A percentile compares a stretch with the other conserved stretches of the same genome.
Conservation (phyloP, 2,888 invertebrate species). For the Limnephilus marmoratus region DNA sequence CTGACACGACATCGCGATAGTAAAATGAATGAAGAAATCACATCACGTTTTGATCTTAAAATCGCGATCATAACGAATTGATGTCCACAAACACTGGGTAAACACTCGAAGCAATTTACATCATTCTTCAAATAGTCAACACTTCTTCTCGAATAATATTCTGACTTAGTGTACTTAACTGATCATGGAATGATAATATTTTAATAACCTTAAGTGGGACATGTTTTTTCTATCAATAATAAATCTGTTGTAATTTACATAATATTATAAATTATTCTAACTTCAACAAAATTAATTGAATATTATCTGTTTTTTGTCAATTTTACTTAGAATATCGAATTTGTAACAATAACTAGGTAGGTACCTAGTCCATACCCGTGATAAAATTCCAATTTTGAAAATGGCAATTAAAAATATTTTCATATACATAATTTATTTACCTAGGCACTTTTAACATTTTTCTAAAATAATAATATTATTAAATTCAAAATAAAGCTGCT, state of each 20-base stretch:
- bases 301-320: background rate
- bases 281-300: background rate
- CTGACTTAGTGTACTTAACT: conserved; percentile 38
- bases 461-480: no score
- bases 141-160: conserved; percentile 46
- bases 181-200: conserved; percentile 13
- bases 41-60: conserved; percentile 42
- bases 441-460: no score
- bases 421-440: no score
- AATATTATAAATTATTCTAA: background rate
- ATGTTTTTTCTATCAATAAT: background rate
- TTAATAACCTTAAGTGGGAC: background rate
- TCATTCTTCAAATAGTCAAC: conserved; percentile 43
- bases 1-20: background rate
- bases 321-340: background rate
- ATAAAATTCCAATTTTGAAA: no score
- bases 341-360: background rate
- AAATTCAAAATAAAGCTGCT: no score
- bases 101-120: conserved; percentile 42
- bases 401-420: no score
- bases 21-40: conserved; percentile 25
- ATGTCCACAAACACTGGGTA: conserved; percentile 31
- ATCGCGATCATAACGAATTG: conserved; percentile 38
- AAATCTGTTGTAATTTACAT: background rate
- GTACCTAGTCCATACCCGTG: no score